phyloP scores from a whole-genome alignment of 2,113 vertebrate genomes.

The Larimichthys crocea region DNA sequence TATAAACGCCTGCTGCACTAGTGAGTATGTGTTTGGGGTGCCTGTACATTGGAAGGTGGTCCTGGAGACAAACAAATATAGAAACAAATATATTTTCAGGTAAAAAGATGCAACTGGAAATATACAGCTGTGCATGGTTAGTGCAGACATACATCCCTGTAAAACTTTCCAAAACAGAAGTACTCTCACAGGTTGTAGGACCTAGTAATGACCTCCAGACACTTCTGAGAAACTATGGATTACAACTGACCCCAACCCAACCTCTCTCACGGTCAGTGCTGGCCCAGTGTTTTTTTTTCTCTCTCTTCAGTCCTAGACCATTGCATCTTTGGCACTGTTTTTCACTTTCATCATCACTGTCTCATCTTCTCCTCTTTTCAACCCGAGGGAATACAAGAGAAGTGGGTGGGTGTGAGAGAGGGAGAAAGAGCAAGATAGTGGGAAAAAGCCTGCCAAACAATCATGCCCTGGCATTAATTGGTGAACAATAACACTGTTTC shows the following conservation, averaged over 20 bases:
- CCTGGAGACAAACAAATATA: neutral
- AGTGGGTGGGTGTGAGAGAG: slow-evolving; percentile 13
- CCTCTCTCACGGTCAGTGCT: slow-evolving; percentile 29
- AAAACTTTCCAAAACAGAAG: slow-evolving; percentile 11
- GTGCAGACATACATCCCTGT: neutral
- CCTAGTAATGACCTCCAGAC: neutral
- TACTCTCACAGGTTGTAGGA: neutral
- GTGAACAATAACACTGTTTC: slow-evolving; percentile 60
- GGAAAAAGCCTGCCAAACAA: slow-evolving; percentile 48
- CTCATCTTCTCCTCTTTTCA: slow-evolving; percentile 22
- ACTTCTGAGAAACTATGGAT: slow-evolving; percentile 2
- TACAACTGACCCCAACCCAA: slow-evolving; percentile 22
- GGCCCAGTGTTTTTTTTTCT: neutral
- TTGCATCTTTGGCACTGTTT: slow-evolving; percentile 31
- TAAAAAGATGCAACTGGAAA: neutral
- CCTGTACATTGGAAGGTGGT: neutral
- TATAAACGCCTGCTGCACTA: neutral
- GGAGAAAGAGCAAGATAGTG: slow-evolving; percentile 28
- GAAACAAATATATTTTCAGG: neutral
- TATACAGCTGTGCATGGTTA: neutral
- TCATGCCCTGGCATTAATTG: slow-evolving; percentile 65
- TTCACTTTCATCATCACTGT: slow-evolving; percentile 22
- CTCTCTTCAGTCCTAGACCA: slow-evolving; percentile 13
- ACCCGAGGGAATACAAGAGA: slow-evolving; percentile 15
- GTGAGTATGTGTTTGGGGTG: slow-evolving; percentile 1